Evolutionary conservation across 2,888 invertebrate genomes (phyloP), one percentile per base, ranked within the genome.

Genomic region (Philereme transversata): DNA sequence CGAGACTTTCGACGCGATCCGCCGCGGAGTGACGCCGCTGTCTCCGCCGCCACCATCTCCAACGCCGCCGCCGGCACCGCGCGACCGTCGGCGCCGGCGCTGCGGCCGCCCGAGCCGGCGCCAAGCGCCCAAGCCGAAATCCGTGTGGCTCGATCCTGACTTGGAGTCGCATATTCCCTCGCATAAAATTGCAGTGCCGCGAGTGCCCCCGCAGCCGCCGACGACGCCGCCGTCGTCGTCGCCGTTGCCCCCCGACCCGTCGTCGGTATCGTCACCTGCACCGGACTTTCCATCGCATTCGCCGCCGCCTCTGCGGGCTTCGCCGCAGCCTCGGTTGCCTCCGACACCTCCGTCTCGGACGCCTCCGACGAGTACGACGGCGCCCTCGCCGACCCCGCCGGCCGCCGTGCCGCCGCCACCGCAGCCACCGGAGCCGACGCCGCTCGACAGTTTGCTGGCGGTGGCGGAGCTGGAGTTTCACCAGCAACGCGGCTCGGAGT

Each of bases 381-480:
- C 69, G 48, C 86, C 77, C 52, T 68, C 72, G 63, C 71, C 74
- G 60, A 43, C 41, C 50, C 65, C 64, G 66, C 64, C 71, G 68
- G 60, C 67, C 68, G 71, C 76, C 78, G 51, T 77, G 50, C 54
- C 54, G 69, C 55, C 56, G 66, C 70, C 71, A 51, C 86, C 78
- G 48, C 65, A 73, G 71, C 77, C 79, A 48, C 77, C 82, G 66
- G 89, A 88, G 75, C 89, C 92, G 56, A 93, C 93, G 77, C 94
- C 94, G 74, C 90, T 94, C 72, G 94, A 94, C 79, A 94, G 93
- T 82, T 85, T 94, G 74, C 90, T 94, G 62, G 94, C 94, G 57
- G 94, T 94, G 62, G 94, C 94, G 64, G 94, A 94, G 83, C 89
- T 94, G 55, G 94, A 94, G 82, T 93, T 94, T 75, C 93, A 94